Base-by-base conservation (phyloP, 2,797 vertebrate genomes). In the Pristis pectinata region DNA sequence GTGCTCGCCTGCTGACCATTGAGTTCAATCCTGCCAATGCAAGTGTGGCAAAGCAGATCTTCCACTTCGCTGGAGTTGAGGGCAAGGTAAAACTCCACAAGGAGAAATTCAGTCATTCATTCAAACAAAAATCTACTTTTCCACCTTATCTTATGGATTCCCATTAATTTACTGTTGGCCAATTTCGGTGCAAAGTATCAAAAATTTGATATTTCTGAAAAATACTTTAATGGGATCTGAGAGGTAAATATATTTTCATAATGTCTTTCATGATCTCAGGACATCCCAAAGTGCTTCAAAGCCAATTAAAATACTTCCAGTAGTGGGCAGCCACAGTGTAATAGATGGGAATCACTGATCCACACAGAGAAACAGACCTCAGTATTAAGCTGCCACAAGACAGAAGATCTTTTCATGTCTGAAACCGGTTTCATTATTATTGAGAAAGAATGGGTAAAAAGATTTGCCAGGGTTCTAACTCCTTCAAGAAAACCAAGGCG, bases 51-150 rank as follows among this genome's bases (percentile, higher is more conserved):
- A 97, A 96, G 91, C 97, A 98, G 96, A 97, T 99, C 95, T 97
- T 99, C 34, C 96, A 98, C 49, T 98, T 98, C 95, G 98, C 98
- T 0, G 98, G 98, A 94, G 93, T 99, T 30, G 96, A 98, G 95
- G 97, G 99, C 92, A 98, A 97, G 98, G 98, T 99, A 95, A 96
- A 77, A 10, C 8, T n/a, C 41, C 11, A 10, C 67, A 15, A 56
- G n/a, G 15, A 67, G n/a, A 8, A 41, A 64, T 91, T 91, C 59
- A 37, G 41, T 22, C 10, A 37, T 91, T 91, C 77, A 41, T 79
- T 91, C 27, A 41, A 34, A 49, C 49, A 19, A 67, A 41, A 41
- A 59, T 15, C 80, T 85, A 53, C 5, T 11, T 64, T 7, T 30
- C 30, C 22, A 30, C 24, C 34, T 17, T 44, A 22, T 83, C 19